Percentiles rank a stretch among this genome's conserved stretches.
These are phyloP conservation scores for Barnardius zonarius DNA, from an alignment of 2,113 vertebrate genomes.

Conservation along the genomic window DNA sequence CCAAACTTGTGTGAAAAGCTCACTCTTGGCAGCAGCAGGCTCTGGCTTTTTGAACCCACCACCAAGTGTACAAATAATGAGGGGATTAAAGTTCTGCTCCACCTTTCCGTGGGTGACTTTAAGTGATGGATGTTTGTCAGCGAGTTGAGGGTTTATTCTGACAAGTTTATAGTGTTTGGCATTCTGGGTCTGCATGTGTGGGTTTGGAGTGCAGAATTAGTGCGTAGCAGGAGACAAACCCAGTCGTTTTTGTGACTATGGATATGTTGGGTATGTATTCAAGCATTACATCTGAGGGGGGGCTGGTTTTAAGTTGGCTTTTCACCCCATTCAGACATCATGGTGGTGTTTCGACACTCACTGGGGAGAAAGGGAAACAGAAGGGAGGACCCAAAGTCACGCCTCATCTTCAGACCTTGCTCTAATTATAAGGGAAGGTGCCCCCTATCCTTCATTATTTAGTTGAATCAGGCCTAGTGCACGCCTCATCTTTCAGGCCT, in stretches of 20 bases:
- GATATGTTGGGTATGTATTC: neutral
- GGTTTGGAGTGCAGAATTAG: neutral
- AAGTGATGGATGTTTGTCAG: neutral
- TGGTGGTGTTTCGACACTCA: neutral
- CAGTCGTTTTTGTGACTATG: neutral
- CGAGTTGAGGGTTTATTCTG: neutral
- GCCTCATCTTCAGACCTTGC: neutral
- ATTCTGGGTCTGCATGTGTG: neutral
- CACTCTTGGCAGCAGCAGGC: fast-evolving
- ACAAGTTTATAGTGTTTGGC: neutral
- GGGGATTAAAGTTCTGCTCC: neutral
- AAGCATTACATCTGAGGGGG: neutral
- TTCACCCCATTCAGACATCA: neutral
- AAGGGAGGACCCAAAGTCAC: neutral
- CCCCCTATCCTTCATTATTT: neutral
- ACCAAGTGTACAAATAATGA: neutral
- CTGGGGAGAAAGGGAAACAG: neutral
- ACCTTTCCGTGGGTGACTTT: neutral
- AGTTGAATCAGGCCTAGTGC: neutral
- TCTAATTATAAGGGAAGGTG: neutral
- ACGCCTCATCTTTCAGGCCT: neutral
- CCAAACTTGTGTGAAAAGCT: neutral
- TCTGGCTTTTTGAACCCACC: neutral
- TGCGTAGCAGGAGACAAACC: neutral
- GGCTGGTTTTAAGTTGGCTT: neutral